Evolutionary conservation across 2,113 vertebrate genomes (phyloP).

Genomic region (Rhineura floridana): DNA sequence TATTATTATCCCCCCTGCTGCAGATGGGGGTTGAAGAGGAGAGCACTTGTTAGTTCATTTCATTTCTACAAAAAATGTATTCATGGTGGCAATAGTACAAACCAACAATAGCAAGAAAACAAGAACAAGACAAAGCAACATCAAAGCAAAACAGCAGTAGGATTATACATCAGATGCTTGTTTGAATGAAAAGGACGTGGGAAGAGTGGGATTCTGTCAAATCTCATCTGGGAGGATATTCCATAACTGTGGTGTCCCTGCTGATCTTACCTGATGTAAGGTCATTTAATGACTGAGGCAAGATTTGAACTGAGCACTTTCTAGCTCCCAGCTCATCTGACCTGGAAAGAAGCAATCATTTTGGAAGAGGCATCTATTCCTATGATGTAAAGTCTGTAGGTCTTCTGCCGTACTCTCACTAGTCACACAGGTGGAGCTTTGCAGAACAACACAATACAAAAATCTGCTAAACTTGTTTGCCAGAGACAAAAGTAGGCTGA

Average conservation of each 20-base stretch:
- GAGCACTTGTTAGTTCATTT: not conserved
- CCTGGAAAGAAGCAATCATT: not conserved
- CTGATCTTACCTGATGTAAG: not conserved
- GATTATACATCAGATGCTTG: not conserved
- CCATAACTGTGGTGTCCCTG: no score
- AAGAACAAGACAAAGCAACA: not conserved
- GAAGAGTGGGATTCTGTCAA: not conserved
- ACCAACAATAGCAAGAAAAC: not conserved
- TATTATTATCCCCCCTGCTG: not conserved
- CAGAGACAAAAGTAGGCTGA: not conserved
- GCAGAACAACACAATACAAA: not conserved
- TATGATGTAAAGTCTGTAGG: no score
- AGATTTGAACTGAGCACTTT: not conserved
- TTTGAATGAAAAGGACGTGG: not conserved
- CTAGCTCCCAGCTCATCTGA: not conserved
- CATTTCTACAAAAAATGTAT: not conserved
- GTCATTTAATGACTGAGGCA: not conserved
- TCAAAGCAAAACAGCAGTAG: not conserved
- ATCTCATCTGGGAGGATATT: not conserved
- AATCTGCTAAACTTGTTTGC: not conserved
- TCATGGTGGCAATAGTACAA: not conserved
- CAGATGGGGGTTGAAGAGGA: not conserved
- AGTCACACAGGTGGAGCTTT: not conserved
- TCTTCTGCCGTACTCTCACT: not conserved
- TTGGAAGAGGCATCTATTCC: not conserved